Base-by-base conservation (phyloP, 1,140 invertebrate genomes). In the Solenopsis invicta region DNA sequence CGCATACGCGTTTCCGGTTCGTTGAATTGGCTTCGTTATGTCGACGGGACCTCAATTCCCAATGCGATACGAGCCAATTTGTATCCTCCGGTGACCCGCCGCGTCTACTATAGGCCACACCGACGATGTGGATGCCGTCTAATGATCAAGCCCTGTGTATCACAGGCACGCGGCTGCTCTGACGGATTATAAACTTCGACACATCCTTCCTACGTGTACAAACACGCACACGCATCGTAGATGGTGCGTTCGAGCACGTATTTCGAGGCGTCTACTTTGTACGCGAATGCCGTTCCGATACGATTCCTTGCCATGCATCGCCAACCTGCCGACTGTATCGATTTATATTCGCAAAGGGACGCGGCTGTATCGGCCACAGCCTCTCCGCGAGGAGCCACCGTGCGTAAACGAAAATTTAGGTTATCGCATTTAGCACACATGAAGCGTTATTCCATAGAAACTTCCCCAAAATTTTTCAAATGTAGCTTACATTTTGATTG, bases 11-110 rank as follows among this genome's bases (percentile, higher is more conserved):
- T 64, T 77, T 77, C 45, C 66, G 45, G 6, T 74, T 37, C 80
- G 71, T 48, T 71, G 86, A 90, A 92, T 92, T 92, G 89, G 91
- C 84, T 89, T 92, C 91, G 89, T 92, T 92, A 88, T 76, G 78
- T 67, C 76, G 50, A 5, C 52, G 77, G 88, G 78, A 86, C 67
- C 89, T 89, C 89, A 89, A 89, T 92, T 92, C 64, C 89, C 88
- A 89, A 87, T 89, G 85, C 75, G 89, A 87, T 82, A 77, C 78
- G 48, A 69, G 76, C 87, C 89, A 92, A 92, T 92, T 92, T 92
- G 91, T 91, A 89, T 66, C 89, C 62, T 81, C 69, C 89, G 62
- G 59, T 85, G 75, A 66, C 67, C 50, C 34, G 50, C 18, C 10
- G 50, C 24, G n/a, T 41, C 62, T 62, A 13, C 75, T 48, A 45